Evolutionary conservation across 2,113 vertebrate genomes (phyloP).

Genomic region (Vidua macroura): DNA sequence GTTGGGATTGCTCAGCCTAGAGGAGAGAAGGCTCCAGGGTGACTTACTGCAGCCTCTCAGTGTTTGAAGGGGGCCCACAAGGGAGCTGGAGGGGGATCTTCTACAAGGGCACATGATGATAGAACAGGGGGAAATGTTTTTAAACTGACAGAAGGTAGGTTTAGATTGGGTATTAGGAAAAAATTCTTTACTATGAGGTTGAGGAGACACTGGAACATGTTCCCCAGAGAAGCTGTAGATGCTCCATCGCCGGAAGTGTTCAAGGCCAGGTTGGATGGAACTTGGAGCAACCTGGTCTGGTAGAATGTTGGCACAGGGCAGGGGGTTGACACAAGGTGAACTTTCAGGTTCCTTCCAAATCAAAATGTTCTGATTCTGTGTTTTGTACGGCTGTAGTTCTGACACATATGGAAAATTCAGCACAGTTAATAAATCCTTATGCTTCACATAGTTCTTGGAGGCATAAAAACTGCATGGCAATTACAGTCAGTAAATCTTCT

Average conservation of each 20-base stretch:
- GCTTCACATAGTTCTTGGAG: not conserved
- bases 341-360: not conserved
- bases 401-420: not conserved
- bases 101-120: accelerated
- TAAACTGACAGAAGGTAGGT: not conserved
- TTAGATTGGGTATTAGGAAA: not conserved
- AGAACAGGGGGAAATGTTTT: not conserved
- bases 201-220: not conserved
- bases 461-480: not conserved
- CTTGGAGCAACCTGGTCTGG: not conserved
- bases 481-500: constrained; percentile 14
- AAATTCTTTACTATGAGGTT: not conserved
- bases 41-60: not conserved
- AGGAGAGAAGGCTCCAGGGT: not conserved
- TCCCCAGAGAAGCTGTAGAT: not conserved
- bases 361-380: not conserved
- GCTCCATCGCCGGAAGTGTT: not conserved
- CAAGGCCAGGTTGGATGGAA: not conserved
- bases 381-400: not conserved
- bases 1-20: not conserved
- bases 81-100: not conserved
- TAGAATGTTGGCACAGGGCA: not conserved
- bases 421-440: not conserved
- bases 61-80: not conserved
- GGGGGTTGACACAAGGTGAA: too few species aligned